Percentiles rank a stretch among this genome's conserved stretches.
Evolutionary conservation across 1,140 invertebrate genomes (phyloP).

Genomic region (Hylyphantes graminicola): DNA sequence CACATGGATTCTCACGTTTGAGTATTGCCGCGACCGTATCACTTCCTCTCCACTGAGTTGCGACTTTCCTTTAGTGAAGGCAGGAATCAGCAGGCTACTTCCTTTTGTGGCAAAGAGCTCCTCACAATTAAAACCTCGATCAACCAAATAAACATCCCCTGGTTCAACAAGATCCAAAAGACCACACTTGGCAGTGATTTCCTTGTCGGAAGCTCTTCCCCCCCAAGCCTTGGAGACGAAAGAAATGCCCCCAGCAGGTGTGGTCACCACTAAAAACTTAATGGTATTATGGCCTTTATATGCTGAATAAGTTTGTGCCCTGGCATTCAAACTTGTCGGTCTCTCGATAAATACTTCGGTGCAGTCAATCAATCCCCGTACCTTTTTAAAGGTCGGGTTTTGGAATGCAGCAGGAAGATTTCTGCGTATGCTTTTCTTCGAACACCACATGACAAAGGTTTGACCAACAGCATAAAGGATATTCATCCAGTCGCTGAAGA

Average conservation of each 20-base stretch:
- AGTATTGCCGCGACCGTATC: background rate
- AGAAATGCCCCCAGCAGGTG: background rate
- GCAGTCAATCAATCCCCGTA: background rate
- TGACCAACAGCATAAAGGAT: background rate
- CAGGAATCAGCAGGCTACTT: background rate
- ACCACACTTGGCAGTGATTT: background rate
- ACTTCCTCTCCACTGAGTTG: background rate
- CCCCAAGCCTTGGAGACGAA: background rate
- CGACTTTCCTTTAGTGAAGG: background rate
- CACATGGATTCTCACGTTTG: background rate
- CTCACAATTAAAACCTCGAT: background rate
- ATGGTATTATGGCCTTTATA: background rate
- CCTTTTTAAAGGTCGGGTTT: background rate
- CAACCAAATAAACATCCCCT: background rate
- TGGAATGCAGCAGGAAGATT: background rate
- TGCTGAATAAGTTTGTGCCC: background rate
- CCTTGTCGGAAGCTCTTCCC: background rate
- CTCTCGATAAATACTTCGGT: conserved; percentile 1
- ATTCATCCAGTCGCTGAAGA: background rate
- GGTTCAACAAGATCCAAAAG: background rate
- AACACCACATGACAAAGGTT: background rate
- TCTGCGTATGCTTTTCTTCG: background rate
- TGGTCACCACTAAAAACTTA: background rate
- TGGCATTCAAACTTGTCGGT: background rate
- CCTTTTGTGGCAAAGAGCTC: background rate